Conservation (phyloP, 2,888 invertebrate species). For the Diaperis boleti region DNA sequence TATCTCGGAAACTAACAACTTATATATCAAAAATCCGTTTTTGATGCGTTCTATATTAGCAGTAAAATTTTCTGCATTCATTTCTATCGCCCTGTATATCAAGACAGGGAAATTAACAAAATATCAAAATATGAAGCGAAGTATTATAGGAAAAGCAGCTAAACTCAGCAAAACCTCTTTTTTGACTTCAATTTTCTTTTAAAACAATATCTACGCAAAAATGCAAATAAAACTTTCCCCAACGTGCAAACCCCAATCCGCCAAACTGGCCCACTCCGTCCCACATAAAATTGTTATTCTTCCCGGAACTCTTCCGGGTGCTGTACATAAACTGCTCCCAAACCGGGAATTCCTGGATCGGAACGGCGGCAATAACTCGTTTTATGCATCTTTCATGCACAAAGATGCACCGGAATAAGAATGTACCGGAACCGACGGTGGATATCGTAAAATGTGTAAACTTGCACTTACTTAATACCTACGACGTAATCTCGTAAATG, state of each 20-base stretch:
- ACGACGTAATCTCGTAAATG: slow-evolving; percentile 27
- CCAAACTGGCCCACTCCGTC: neutral
- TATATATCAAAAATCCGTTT: too few relatives aligned
- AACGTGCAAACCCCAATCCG: neutral
- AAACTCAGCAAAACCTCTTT: too few relatives aligned
- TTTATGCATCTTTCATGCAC: slow-evolving; percentile 21
- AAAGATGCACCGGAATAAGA: slow-evolving; percentile 6
- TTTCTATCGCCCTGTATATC: too few relatives aligned
- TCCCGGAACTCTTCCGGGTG: slow-evolving; percentile 5
- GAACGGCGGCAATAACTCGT: slow-evolving; percentile 12
- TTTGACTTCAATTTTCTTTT: too few relatives aligned
- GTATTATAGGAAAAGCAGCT: too few relatives aligned
- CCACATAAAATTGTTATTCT: neutral
- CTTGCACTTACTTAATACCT: slow-evolving; percentile 20
- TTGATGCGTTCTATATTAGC: too few relatives aligned
- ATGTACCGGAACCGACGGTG: neutral
- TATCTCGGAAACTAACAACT: too few relatives aligned
- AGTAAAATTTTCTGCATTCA: too few relatives aligned
- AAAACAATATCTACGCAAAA: too few relatives aligned
- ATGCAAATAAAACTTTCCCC: too few relatives aligned
- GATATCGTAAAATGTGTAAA: slow-evolving; percentile 17
- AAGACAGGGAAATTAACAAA: too few relatives aligned
- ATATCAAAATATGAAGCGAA: too few relatives aligned
- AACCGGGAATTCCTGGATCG: neutral
- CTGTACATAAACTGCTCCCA: neutral